Evolutionary conservation across 2,888 invertebrate species (phyloP).

Genomic region (Leptinotarsa tumamoca): DNA sequence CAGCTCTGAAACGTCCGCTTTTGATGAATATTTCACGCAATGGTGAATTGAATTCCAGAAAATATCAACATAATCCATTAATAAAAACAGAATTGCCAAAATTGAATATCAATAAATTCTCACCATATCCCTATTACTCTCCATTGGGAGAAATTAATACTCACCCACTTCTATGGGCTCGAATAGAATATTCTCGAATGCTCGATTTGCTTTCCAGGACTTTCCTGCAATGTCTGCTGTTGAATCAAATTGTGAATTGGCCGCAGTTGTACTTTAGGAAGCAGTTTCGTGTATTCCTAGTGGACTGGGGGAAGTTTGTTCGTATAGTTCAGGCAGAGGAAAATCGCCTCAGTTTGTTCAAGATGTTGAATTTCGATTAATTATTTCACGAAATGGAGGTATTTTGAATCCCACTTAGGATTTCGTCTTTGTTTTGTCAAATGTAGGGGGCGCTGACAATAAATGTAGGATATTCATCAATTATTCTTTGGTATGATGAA

Average conservation of each 20-base stretch:
- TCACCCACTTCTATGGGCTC: neutral
- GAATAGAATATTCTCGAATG: conserved; percentile 16
- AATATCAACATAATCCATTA: no score
- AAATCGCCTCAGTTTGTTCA: conserved; percentile 24
- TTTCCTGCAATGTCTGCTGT: conserved; percentile 20
- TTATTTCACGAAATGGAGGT: conserved; percentile 27
- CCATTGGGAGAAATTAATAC: neutral
- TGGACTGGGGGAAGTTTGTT: conserved; percentile 31
- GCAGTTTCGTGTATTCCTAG: conserved; percentile 35
- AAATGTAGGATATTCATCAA: neutral
- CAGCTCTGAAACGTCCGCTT: no score
- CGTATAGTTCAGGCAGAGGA: conserved; percentile 23
- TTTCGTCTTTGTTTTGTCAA: neutral
- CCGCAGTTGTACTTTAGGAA: conserved; percentile 35
- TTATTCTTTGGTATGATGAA: no score
- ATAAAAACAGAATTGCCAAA: neutral
- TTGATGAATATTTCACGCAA: no score
- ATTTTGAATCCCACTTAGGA: neutral
- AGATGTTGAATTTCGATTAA: conserved; percentile 35
- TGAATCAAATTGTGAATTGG: conserved; percentile 32
- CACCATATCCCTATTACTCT: neutral
- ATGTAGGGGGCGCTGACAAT: neutral
- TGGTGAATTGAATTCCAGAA: no score
- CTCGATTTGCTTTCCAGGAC: conserved; percentile 25
- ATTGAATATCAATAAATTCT: neutral